Percentiles rank a stretch among this genome's conserved stretches.
Evolutionary conservation across 1,140 invertebrate species (phyloP).

Genomic region (Pentalonia nigronervosa): DNA sequence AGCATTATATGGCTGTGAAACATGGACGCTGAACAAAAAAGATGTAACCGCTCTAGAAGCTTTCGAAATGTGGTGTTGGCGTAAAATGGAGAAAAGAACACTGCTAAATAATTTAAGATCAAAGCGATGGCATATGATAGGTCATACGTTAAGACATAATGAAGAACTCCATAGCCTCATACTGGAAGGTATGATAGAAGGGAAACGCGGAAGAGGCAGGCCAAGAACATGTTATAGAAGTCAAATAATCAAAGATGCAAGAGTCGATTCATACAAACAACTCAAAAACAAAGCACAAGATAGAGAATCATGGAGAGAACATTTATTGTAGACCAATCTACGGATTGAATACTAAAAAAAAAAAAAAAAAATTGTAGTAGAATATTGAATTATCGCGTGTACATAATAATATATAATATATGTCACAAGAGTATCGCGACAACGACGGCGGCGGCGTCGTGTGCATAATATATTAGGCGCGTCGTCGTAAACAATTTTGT

Average conservation of each 20-base stretch:
- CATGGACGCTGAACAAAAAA: no score
- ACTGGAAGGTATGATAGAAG: slow-evolving; percentile 22
- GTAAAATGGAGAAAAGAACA: no score
- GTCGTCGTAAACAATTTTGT: not conserved
- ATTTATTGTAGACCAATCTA: not conserved
- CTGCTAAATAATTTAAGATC: no score
- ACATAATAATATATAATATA: not conserved
- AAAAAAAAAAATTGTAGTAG: not conserved
- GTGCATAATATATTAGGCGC: not conserved
- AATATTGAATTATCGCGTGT: not conserved
- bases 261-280: not conserved
- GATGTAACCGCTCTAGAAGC: no score
- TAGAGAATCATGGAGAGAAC: not conserved
- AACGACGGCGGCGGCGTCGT: not conserved
- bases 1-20: no score
- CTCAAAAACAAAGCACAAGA: not conserved
- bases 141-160: no score
- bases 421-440: not conserved
- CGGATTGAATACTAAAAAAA: no score
- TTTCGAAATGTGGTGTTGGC: no score
- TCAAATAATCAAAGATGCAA: not conserved
- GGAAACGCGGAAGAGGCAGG: not conserved
- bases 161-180: slow-evolving; percentile 12
- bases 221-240: not conserved
- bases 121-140: no score